Conservation (phyloP, 2,113 vertebrate species). For the Podiceps cristatus region DNA sequence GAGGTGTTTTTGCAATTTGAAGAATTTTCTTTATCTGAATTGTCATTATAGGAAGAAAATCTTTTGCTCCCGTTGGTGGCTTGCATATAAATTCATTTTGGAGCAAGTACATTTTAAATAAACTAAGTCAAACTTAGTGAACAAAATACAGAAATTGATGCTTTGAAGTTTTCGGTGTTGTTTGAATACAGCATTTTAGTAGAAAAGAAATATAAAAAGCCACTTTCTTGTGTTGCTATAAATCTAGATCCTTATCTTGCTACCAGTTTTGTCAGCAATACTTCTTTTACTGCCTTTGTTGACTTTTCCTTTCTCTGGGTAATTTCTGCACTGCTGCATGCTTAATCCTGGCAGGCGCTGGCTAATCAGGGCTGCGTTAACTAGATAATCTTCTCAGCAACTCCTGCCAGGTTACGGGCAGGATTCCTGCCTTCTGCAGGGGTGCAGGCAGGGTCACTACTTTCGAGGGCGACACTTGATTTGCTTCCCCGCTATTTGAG, state of each 20-base stretch:
- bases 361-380: not conserved
- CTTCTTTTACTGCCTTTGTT: not conserved
- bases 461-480: not conserved
- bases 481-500: not conserved
- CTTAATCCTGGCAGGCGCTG: not conserved
- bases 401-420: not conserved
- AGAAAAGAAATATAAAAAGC: not conserved
- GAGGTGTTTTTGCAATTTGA: accelerated
- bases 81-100: not conserved
- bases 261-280: not conserved
- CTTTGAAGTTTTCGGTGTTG: not conserved
- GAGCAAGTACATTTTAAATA: accelerated
- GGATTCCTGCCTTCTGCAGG: not conserved
- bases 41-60: not conserved
- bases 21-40: not conserved
- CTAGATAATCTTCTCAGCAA: not conserved
- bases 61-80: not conserved
- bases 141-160: accelerated
- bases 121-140: not conserved
- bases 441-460: not conserved
- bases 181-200: not conserved
- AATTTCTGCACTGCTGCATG: not conserved
- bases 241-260: accelerated
- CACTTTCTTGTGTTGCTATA: not conserved
- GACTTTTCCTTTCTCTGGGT: not conserved